These are phyloP conservation scores for Bemisia tabaci DNA, from an alignment of 1,140 invertebrate genomes.

Conservation along the genomic window DNA sequence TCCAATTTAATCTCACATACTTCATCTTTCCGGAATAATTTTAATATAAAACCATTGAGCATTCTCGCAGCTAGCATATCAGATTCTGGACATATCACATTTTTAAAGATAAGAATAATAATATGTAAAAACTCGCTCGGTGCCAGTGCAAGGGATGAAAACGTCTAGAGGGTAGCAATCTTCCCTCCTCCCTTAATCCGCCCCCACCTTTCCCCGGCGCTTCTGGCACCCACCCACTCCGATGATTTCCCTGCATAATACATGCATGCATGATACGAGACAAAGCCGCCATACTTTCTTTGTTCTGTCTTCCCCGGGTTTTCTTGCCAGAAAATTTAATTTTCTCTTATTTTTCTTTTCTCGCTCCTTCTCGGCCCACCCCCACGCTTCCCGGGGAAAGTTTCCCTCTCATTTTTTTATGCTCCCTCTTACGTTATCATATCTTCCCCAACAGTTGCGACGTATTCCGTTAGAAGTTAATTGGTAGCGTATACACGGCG, in stretches of 20 bases:
- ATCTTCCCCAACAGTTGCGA: too few relatives aligned
- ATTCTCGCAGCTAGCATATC: neutral
- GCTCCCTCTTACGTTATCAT: too few relatives aligned
- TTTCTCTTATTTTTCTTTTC: neutral
- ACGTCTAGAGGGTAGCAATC: neutral
- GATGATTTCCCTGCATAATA: neutral
- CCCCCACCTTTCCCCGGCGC: too few relatives aligned
- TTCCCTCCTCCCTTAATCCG: neutral
- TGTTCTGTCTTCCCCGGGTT: neutral
- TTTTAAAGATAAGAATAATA: conserved; percentile 1
- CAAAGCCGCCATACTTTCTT: neutral
- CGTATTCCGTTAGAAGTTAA: too few relatives aligned
- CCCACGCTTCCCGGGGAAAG: too few relatives aligned
- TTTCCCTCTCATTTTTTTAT: too few relatives aligned
- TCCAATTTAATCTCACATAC: neutral
- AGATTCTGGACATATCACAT: neutral
- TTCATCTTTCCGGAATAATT: neutral
- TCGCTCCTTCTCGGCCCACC: neutral
- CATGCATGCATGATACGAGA: neutral
- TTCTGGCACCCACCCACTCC: neutral
- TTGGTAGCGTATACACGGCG: too few relatives aligned
- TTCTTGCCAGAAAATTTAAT: too few relatives aligned
- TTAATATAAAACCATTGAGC: neutral
- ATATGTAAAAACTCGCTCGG: neutral
- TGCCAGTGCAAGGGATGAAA: neutral